Base-by-base conservation (phyloP, 1,140 invertebrate genomes). In the Heliconius melpomene region DNA sequence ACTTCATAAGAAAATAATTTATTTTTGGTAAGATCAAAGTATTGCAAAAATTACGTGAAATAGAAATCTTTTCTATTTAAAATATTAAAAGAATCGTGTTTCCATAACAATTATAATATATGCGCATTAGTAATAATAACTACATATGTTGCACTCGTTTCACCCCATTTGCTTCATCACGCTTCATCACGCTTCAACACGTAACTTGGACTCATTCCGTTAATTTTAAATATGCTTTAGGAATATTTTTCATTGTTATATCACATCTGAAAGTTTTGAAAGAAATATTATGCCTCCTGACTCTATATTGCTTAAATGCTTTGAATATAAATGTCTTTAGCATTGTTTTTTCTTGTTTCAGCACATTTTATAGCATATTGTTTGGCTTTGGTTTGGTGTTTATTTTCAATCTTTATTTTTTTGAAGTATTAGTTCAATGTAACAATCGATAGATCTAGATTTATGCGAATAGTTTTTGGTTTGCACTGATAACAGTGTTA, bases 61-160 rank as follows among this genome's bases (percentile, higher is more conserved):
- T 50, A 18, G 16, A 40, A 40, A 40, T 40, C 38, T 46, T 13
- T 46, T 46, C 52, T 54, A 52, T 20, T 54, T 20, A 54, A 18
- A n/a, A 20, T 54, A 54, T 54, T n/a, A n/a, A 54, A 23, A 75
- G 29, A 60, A 29, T 2, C 1, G 1, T 2, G 1, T 29, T 1
- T 1, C 20, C 52, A 36, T 7, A 66, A 60, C 29, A 66, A 76
- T 40, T 32, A 66, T 57, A 29, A 5, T 11, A 23, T 66, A 66
- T 66, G 60, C 60, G 72, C 46, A 36, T 83, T 36, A 38, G 83
- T 84, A 87, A 87, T 87, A 87, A 86, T 82, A 83, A 79, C 87
- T 32, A 32, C 29, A 32, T 32, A 72, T 82, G 83, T 75, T 78
- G 86, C 77, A 74, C 85, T 82, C 54, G 83, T 88, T 89, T 87